Evolutionary conservation across 2,797 vertebrate genomes (phyloP), one percentile per base, ranked within the genome.

Genomic region (Peromyscus nudipes): DNA sequence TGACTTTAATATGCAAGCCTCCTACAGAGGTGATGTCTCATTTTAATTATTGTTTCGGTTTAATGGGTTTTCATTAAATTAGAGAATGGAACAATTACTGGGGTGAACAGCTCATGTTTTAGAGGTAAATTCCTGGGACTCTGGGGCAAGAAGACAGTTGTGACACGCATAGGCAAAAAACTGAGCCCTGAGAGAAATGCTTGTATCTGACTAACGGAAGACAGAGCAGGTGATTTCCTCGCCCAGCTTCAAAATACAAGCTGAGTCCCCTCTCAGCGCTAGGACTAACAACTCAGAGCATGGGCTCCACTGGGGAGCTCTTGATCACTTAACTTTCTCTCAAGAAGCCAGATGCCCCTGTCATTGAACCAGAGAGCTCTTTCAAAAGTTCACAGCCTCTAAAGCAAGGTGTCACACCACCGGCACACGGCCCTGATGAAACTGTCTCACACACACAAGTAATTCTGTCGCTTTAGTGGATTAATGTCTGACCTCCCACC

Each of bases 1-100:
- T 96, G 97, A 98, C 97, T 98, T 99, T 99, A 99, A 98, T 98
- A 99, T 98, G 98, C 98, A 98, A 98, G 84, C 98, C 98, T 98
- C 99, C 98, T 98, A 99, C 98, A 31, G 98, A 98, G 98, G 98
- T 98, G 98, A 99, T 99, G 98, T 98, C 98, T 99, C 98, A 98
- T 99, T 99, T 99, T 99, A 99, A 99, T 99, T 99, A 99, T 99
- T 99, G 98, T 98, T 99, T 99, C 97, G 46, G 97, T 99, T 99
- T 99, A 98, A 99, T 99, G 98, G 98, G 98, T 99, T 99, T 99
- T 99, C 98, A 99, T 99, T 99, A 99, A 99, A 99, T 99, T 99
- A 99, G 98, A 98, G 98, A 98, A 98, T 97, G 96, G 98, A 98
- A 98, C 98, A 98, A 99, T 99, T 99, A 99, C 98, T 95, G 98